phyloP scores from a whole-genome alignment of 2,888 invertebrate species.

The Steromphala cineraria region DNA sequence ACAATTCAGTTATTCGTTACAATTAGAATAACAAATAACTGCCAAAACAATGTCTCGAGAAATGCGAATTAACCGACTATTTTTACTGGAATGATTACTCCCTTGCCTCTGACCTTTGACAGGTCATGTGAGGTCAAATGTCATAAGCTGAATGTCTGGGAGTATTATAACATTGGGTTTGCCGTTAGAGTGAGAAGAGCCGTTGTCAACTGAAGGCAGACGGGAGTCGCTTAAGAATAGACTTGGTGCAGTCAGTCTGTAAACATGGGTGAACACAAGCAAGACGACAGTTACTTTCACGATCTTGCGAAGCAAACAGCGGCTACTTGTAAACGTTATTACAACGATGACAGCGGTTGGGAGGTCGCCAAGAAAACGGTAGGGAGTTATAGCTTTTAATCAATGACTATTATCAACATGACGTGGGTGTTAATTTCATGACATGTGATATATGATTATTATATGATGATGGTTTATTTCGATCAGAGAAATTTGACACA shows the following conservation, averaged over 20 bases:
- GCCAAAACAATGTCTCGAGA: not conserved
- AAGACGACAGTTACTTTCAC: constrained; percentile 30
- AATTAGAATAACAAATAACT: not conserved
- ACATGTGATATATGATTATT: too few relatives aligned
- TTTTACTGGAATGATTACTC: not conserved
- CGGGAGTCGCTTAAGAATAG: not conserved
- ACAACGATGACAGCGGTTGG: constrained; percentile 52
- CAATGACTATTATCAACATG: not conserved
- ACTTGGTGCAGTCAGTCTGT: not conserved
- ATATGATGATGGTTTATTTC: too few relatives aligned
- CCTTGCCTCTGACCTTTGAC: not conserved
- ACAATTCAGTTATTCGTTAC: not conserved
- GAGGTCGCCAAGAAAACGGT: constrained; percentile 51
- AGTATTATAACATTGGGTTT: not conserved
- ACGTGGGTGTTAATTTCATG: too few relatives aligned
- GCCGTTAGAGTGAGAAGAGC: not conserved
- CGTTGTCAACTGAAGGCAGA: not conserved
- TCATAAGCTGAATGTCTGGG: not conserved
- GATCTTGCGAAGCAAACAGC: constrained; percentile 34
- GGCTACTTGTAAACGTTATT: constrained; percentile 34
- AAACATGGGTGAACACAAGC: constrained; percentile 10
- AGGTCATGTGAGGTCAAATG: constrained; percentile 2
- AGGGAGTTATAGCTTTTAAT: constrained; percentile 19
- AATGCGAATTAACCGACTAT: not conserved
- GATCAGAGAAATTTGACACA: too few relatives aligned